Percentiles rank a stretch among this genome's conserved stretches.
Evolutionary conservation across 2,113 vertebrate species (phyloP).

Genomic region (Gasterosteus nipponicus): DNA sequence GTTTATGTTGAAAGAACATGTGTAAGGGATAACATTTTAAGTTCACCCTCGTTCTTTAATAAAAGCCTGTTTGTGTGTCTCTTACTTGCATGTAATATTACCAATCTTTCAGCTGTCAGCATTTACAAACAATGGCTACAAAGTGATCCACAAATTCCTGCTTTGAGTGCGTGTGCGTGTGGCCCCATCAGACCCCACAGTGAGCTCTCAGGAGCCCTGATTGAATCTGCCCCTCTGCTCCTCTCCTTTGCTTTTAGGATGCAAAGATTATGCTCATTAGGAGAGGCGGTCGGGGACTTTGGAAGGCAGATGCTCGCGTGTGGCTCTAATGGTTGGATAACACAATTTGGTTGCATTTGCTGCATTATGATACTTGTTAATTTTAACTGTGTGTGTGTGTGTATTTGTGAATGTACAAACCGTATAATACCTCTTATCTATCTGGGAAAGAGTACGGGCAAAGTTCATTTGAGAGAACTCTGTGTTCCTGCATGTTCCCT

Average conservation of each 20-base stretch:
- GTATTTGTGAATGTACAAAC: not conserved
- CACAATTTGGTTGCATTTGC: conserved; percentile 46
- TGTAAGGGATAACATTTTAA: not conserved
- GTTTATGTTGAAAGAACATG: not conserved
- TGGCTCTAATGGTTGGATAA: conserved; percentile 52
- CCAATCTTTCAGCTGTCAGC: conserved; percentile 18
- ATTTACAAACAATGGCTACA: conserved; percentile 2
- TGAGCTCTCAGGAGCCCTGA: conserved; percentile 67
- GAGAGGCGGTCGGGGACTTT: conserved; percentile 44
- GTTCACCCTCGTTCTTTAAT: not conserved
- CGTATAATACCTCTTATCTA: not conserved
- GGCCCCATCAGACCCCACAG: conserved; percentile 45
- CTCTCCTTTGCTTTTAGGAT: conserved; percentile 70
- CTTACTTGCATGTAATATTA: not conserved
- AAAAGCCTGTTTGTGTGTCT: not conserved
- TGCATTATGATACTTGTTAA: conserved; percentile 12
- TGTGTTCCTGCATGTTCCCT: conserved; percentile 8
- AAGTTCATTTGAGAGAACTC: conserved; percentile 2
- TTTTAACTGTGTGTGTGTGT: conserved; percentile 18
- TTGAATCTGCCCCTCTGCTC: conserved; percentile 64
- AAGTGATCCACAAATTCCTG: conserved; percentile 4
- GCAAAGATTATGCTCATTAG: conserved; percentile 70
- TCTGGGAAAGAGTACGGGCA: not conserved
- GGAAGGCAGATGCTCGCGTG: conserved; percentile 41
- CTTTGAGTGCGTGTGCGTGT: conserved; percentile 5